phyloP scores from a whole-genome alignment of 2,797 vertebrate species.

The Hydrolagus colliei region DNA sequence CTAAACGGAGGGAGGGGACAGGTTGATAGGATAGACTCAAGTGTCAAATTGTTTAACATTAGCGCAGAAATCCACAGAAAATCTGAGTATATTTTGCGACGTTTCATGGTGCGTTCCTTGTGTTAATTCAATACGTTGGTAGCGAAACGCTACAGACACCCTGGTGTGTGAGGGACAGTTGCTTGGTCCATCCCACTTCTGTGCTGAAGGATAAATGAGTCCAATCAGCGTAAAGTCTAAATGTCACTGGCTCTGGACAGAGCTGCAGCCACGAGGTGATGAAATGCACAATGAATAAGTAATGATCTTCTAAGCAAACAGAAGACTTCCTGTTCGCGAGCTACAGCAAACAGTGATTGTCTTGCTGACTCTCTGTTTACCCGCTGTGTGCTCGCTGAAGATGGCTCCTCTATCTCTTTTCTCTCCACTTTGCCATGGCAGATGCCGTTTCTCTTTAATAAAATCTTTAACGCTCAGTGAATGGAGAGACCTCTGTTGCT shows the following conservation, averaged over 20 bases:
- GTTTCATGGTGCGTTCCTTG: too few species aligned
- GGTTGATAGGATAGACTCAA: too few species aligned
- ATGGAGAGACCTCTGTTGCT: constrained; percentile 50
- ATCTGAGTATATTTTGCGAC: too few species aligned
- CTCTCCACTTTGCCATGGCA: constrained; percentile 16
- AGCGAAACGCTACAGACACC: too few species aligned
- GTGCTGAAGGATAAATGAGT: neutral
- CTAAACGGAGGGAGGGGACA: too few species aligned
- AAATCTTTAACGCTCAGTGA: constrained; percentile 49
- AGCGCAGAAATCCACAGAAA: too few species aligned
- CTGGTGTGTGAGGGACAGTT: too few species aligned
- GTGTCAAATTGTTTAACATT: too few species aligned
- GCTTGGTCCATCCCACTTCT: too few species aligned
- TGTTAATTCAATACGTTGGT: too few species aligned
- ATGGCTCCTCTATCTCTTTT: constrained; percentile 3
- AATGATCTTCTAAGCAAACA: constrained; percentile 12
- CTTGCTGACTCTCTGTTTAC: constrained; percentile 10
- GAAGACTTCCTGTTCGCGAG: neutral
- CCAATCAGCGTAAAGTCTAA: constrained; percentile 2
- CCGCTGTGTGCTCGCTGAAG: neutral
- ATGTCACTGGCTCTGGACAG: neutral
- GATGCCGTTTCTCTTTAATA: constrained; percentile 16
- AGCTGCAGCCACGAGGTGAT: neutral
- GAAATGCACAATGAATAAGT: constrained; percentile 22
- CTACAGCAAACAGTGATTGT: constrained; percentile 10